These are phyloP conservation scores for Brienomyrus brachyistius DNA, from an alignment of 2,113 vertebrate genomes.

Conservation along the genomic window DNA sequence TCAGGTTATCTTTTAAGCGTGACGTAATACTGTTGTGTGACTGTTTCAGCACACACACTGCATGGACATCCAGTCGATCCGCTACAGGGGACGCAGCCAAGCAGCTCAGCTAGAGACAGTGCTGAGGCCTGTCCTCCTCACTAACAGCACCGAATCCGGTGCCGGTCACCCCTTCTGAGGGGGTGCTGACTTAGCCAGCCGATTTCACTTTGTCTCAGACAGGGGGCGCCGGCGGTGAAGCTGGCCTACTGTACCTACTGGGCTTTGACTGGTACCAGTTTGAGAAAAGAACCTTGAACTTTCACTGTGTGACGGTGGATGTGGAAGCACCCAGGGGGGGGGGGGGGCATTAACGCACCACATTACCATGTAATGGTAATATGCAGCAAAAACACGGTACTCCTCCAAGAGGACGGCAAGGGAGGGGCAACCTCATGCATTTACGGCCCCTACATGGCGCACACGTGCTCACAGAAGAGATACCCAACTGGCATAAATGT, in stretches of 20 bases:
- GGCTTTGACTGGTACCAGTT: background rate
- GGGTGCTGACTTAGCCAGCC: background rate
- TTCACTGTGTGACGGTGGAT: background rate
- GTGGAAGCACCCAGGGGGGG: background rate
- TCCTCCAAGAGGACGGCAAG: constrained; percentile 82
- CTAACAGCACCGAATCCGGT: constrained; percentile 27
- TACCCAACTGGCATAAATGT: constrained; percentile 31
- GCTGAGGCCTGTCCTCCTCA: background rate
- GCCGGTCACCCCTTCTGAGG: background rate
- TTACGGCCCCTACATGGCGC: constrained; percentile 67
- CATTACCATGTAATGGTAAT: constrained; percentile 63
- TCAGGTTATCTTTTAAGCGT: background rate
- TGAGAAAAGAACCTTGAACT: background rate
- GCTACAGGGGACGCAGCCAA: constrained; percentile 68
- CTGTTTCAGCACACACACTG: background rate
- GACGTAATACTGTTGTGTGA: background rate
- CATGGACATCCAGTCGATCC: constrained; percentile 66
- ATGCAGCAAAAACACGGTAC: constrained; percentile 94
- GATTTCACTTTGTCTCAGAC: background rate
- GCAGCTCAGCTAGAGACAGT: background rate
- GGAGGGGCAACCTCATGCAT: constrained; percentile 68
- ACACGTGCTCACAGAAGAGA: constrained; percentile 59
- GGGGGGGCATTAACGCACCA: background rate
- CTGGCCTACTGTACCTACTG: background rate
- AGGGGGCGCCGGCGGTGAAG: background rate